Conservation (phyloP, 2,888 invertebrate species). For the Dorcus parallelipipedus region DNA sequence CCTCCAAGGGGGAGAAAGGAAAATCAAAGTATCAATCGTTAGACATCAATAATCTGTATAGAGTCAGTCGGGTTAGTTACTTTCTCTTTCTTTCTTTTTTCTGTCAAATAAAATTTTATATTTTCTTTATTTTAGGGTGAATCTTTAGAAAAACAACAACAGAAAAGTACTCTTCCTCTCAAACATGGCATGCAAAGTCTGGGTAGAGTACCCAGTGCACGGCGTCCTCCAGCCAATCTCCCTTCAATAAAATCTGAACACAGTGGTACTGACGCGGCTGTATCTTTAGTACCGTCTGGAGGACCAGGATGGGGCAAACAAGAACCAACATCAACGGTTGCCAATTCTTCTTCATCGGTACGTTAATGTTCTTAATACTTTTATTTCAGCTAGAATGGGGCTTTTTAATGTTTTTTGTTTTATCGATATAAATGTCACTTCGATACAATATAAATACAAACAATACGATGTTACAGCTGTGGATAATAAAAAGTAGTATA, state of each 20-base stretch:
- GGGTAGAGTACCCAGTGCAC: conserved; percentile 97
- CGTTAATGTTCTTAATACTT: conserved; percentile 5
- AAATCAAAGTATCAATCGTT: conserved; percentile 95
- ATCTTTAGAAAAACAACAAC: conserved; percentile 82
- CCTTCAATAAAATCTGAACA: conserved; percentile 98
- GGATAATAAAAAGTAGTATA: too few species aligned
- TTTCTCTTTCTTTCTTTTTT: background rate
- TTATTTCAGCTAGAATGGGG: too few species aligned
- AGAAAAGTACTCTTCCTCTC: conserved; percentile 85
- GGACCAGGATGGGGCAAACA: conserved; percentile 73
- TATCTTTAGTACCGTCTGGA: conserved; percentile 74
- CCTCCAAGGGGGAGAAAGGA: conserved; percentile 82
- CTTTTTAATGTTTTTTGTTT: too few species aligned
- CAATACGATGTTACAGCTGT: too few species aligned
- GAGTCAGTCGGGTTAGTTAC: conserved; percentile 73
- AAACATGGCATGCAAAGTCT: conserved; percentile 99
- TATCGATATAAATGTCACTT: too few species aligned
- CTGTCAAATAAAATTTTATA: background rate
- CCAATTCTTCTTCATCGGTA: conserved; percentile 32
- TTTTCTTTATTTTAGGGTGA: conserved; percentile 62
- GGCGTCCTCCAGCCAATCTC: conserved; percentile 97
- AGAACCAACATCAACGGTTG: conserved; percentile 49
- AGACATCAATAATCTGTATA: conserved; percentile 97
- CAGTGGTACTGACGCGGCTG: conserved; percentile 72
- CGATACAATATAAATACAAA: too few species aligned